A percentile compares a stretch with the other conserved stretches of the same genome.
Evolutionary conservation across 2,113 vertebrate genomes (phyloP).

Genomic region (Rhinolophus sinicus): DNA sequence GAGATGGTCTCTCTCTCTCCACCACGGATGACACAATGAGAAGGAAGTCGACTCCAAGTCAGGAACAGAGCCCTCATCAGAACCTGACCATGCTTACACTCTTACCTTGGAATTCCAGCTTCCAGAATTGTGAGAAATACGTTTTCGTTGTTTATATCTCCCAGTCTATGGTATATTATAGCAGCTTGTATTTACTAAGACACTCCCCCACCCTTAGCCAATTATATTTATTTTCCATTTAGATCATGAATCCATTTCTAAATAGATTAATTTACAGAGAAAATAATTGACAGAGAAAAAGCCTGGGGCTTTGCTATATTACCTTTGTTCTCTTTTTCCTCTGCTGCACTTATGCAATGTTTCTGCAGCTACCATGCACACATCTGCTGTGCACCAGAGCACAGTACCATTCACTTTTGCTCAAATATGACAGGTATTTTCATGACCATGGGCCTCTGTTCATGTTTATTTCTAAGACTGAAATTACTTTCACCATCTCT

Average conservation of each 20-base stretch:
- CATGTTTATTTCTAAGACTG: background rate
- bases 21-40: background rate
- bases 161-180: background rate
- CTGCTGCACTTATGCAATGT: background rate
- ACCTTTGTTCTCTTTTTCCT: background rate
- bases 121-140: background rate
- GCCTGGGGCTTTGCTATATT: background rate
- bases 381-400: background rate
- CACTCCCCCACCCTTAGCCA: background rate
- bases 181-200: background rate
- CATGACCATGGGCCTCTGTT: background rate
- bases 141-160: background rate
- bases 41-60: background rate
- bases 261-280: background rate
- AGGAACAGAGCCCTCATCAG: background rate
- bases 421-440: background rate
- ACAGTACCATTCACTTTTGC: background rate
- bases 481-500: background rate
- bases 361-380: background rate
- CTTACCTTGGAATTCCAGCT: background rate
- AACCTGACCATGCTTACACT: background rate
- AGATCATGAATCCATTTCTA: background rate
- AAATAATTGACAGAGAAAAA: background rate
- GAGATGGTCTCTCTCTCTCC: background rate
- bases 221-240: slow-evolving; percentile 3